phyloP scores from a whole-genome alignment of 2,113 vertebrate species.

The Zingel zingel region DNA sequence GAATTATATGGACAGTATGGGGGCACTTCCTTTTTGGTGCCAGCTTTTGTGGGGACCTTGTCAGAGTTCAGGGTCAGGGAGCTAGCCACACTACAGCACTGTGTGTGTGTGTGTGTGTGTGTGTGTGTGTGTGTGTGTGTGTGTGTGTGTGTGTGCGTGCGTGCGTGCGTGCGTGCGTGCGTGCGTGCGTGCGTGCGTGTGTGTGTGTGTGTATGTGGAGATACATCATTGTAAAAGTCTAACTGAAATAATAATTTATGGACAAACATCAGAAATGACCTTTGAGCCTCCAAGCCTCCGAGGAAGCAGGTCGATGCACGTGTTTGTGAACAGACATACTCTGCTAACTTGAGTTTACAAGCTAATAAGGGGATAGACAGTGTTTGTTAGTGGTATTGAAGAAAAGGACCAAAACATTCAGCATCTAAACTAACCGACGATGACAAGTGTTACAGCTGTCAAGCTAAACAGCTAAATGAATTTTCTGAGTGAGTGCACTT shows the following conservation, averaged over 20 bases:
- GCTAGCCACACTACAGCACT: background rate
- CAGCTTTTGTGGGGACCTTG: conserved; percentile 39
- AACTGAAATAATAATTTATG: background rate
- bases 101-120: conserved; percentile 11
- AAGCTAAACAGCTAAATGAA: conserved; percentile 37
- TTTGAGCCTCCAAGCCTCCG: background rate
- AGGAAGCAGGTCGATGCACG: background rate
- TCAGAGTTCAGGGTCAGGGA: conserved; percentile 39
- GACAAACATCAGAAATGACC: background rate
- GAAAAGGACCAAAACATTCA: conserved; percentile 27
- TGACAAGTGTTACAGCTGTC: conserved; percentile 45
- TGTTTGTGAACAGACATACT: conserved; percentile 3
- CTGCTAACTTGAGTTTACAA: background rate
- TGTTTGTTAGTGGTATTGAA: conserved; percentile 25
- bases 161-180: conserved; percentile 13
- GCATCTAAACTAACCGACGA: conserved; percentile 46
- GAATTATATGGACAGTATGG: conserved; percentile 62
- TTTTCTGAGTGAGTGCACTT: conserved; percentile 42
- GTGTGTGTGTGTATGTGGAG: conserved; percentile 20
- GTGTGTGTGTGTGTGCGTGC: background rate
- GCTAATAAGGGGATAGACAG: conserved; percentile 13
- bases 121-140: conserved; percentile 23
- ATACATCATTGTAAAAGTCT: background rate
- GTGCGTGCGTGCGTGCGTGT: conserved; percentile 21
- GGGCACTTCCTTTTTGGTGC: conserved; percentile 40